These are phyloP conservation scores for Glyphotaelius pellucidus DNA, from an alignment of 2,888 invertebrate genomes.

Conservation along the genomic window DNA sequence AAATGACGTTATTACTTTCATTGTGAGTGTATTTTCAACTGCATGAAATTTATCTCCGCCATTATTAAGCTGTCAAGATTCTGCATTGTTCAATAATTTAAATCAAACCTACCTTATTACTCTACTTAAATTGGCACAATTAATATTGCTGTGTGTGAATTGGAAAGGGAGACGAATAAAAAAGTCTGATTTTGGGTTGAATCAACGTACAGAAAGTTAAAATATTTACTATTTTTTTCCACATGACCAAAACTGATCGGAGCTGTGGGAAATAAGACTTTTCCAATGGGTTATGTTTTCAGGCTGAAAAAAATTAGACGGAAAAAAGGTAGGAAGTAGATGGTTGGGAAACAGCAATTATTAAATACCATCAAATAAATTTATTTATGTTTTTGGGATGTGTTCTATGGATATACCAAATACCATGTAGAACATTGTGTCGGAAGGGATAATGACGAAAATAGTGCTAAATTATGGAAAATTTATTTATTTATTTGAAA, in stretches of 20 bases:
- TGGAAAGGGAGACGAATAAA: neutral
- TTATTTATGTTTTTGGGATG: too few species aligned
- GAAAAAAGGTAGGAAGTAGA: neutral
- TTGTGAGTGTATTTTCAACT: neutral
- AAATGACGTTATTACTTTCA: constrained; percentile 6
- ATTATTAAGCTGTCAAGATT: neutral
- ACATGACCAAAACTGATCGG: neutral
- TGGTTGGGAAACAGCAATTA: too few species aligned
- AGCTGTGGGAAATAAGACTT: neutral
- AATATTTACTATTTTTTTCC: neutral
- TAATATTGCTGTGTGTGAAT: neutral
- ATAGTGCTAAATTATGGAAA: too few species aligned
- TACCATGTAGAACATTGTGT: too few species aligned
- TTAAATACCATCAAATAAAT: too few species aligned
- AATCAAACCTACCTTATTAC: neutral
- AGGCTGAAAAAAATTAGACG: neutral
- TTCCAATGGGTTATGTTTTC: neutral
- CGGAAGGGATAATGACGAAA: too few species aligned
- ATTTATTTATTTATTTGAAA: too few species aligned
- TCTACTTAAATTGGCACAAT: neutral
- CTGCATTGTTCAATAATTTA: neutral
- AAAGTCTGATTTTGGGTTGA: too few species aligned
- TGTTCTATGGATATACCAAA: too few species aligned
- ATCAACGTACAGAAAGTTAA: too few species aligned
- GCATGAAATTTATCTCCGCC: neutral